These are phyloP conservation scores for Salvelinus fontinalis DNA, from an alignment of 2,113 vertebrate genomes.

Conservation along the genomic window DNA sequence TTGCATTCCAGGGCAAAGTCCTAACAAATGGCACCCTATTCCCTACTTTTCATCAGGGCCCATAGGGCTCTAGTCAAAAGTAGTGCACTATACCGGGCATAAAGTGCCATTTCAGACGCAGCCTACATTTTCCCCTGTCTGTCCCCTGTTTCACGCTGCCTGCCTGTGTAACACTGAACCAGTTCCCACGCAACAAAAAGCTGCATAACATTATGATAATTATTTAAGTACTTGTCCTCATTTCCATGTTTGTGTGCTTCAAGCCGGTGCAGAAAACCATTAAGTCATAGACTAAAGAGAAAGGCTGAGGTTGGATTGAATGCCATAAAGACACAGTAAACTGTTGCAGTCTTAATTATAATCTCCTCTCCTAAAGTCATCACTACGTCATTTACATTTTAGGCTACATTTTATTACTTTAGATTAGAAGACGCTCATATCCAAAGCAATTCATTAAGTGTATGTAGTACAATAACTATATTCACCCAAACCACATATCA, in stretches of 20 bases:
- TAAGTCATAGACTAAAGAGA: constrained; percentile 52
- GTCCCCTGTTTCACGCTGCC: constrained; percentile 57
- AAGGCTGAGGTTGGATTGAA: constrained; percentile 23
- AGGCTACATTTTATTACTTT: too few relatives aligned
- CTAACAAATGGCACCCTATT: constrained; percentile 47
- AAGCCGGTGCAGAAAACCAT: constrained; percentile 40
- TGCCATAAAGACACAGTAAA: neutral
- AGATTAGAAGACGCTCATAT: too few relatives aligned
- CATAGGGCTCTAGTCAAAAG: too few relatives aligned
- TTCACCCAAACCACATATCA: too few relatives aligned
- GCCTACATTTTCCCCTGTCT: constrained; percentile 19
- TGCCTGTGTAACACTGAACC: constrained; percentile 65
- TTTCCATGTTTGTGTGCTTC: constrained; percentile 65
- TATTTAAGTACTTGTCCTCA: constrained; percentile 75
- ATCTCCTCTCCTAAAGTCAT: neutral
- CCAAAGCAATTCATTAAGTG: too few relatives aligned
- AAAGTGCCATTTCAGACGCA: too few relatives aligned
- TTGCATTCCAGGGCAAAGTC: constrained; percentile 74
- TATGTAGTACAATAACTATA: too few relatives aligned
- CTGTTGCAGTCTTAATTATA: too few relatives aligned
- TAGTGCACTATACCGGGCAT: too few relatives aligned
- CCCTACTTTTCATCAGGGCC: too few relatives aligned
- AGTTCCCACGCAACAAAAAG: constrained; percentile 75
- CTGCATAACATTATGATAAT: constrained; percentile 79
- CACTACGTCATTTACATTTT: too few relatives aligned